Conservation (phyloP, 2,797 vertebrate species). For the Acridotheres tristis region DNA sequence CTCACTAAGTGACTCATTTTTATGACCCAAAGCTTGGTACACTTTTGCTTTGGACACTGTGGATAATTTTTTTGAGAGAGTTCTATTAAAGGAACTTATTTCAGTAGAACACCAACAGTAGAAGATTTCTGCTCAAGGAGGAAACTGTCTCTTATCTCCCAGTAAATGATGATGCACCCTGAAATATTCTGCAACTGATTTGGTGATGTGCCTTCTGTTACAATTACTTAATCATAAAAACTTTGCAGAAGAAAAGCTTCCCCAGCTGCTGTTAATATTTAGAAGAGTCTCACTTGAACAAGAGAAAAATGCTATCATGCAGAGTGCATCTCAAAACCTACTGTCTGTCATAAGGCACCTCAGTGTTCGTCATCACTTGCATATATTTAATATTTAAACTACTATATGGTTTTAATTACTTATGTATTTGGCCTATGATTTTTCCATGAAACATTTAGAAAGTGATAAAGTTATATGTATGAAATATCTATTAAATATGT, state of each 20-base stretch:
- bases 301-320: accelerated
- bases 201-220: background rate
- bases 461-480: background rate
- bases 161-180: background rate
- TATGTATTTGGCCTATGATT: background rate
- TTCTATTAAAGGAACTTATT: background rate
- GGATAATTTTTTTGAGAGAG: background rate
- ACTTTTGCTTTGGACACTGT: background rate
- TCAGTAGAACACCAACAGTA: background rate
- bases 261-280: background rate
- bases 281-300: background rate
- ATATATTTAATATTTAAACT: background rate
- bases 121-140: background rate
- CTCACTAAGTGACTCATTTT: background rate
- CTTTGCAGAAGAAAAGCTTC: background rate
- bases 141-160: background rate
- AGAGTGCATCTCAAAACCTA: background rate
- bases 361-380: background rate
- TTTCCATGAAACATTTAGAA: background rate
- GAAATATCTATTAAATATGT: background rate
- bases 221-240: background rate
- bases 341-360: background rate
- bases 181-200: background rate
- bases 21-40: background rate
- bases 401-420: background rate